These are phyloP conservation scores for Craniophora ligustri DNA, from an alignment of 2,888 invertebrate species.

Conservation along the genomic window DNA sequence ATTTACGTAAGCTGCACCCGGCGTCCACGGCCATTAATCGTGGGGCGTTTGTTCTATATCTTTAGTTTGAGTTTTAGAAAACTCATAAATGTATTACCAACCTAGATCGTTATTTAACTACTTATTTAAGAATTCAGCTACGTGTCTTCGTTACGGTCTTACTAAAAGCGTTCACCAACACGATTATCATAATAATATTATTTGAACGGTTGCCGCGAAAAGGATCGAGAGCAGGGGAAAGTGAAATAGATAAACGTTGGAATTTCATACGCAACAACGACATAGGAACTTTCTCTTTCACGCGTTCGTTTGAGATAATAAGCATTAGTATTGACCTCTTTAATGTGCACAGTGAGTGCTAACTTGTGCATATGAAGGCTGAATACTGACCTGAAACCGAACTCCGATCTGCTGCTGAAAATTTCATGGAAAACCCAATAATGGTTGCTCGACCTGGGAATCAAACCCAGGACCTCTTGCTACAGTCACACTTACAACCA, in stretches of 20 bases:
- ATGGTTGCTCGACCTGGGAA: too few species aligned
- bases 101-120: constrained; percentile 1
- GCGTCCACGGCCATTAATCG: constrained; percentile 25
- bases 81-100: constrained; percentile 6
- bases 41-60: constrained; percentile 47
- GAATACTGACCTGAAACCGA: too few species aligned
- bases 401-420: too few species aligned
- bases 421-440: too few species aligned
- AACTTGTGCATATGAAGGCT: too few species aligned
- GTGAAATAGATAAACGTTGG: constrained; percentile 64
- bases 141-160: constrained; percentile 4
- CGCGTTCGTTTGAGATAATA: constrained; percentile 54
- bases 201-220: constrained; percentile 20
- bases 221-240: constrained; percentile 59
- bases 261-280: constrained; percentile 60
- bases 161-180: constrained; percentile 30
- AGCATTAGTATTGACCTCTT: constrained; percentile 60
- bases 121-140: constrained; percentile 2
- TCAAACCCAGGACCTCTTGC: too few species aligned
- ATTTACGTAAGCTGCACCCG: constrained; percentile 65
- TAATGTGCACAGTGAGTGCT: constrained; percentile 33
- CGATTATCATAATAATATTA: constrained; percentile 12
- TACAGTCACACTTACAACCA: too few species aligned
- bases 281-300: constrained; percentile 68
- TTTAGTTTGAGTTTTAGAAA: constrained; percentile 7